Conservation (phyloP, 2,888 invertebrate species). For the Lepidocyrtoides sp. region DNA sequence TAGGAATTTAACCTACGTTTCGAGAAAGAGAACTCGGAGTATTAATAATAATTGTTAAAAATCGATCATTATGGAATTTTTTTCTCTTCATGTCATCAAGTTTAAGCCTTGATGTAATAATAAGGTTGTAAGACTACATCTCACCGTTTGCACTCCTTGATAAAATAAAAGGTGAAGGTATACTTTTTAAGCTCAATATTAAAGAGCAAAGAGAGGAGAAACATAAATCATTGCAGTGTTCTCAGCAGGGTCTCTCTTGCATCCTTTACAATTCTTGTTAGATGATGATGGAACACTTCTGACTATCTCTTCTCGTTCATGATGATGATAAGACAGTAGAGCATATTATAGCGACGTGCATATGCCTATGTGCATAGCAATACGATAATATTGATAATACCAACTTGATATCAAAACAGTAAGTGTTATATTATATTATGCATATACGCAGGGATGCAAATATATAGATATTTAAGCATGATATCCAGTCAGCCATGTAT, state of each 20-base stretch:
- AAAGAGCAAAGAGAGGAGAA: conserved; percentile 43
- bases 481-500: conserved; percentile 50
- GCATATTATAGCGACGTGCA: neutral
- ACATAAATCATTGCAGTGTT: conserved; percentile 68
- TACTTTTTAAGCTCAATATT: conserved; percentile 26
- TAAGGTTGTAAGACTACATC: neutral
- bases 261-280: conserved; percentile 39
- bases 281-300: conserved; percentile 60
- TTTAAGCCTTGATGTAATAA: neutral
- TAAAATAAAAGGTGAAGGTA: neutral
- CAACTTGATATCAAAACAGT: neutral
- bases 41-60: neutral
- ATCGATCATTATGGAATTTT: conserved; percentile 50
- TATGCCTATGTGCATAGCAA: neutral
- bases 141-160: neutral
- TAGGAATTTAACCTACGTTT: neutral
- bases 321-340: conserved; percentile 40
- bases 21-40: neutral
- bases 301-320: conserved; percentile 45
- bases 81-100: neutral
- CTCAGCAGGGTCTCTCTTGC: conserved; percentile 63
- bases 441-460: too few relatives aligned
- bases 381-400: neutral
- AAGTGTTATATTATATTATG: neutral
- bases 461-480: neutral